phyloP scores from a whole-genome alignment of 1,140 invertebrate genomes.

The Chlorops oryzae region DNA sequence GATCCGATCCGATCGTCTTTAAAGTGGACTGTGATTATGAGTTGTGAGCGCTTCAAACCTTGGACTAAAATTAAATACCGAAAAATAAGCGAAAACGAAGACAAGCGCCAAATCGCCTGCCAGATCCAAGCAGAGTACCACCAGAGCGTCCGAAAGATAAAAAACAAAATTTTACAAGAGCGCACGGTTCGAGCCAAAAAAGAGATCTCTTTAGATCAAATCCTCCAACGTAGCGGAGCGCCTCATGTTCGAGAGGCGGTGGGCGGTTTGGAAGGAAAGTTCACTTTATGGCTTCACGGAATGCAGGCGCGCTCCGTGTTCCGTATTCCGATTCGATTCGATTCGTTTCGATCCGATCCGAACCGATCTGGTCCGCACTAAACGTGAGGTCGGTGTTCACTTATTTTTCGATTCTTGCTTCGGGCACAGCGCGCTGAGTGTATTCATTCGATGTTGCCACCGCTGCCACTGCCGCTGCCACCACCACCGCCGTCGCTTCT shows the following conservation, averaged over 20 bases:
- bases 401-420: no score
- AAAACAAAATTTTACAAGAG: constrained; percentile 4
- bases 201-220: constrained; percentile 8
- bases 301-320: no score
- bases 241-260: constrained; percentile 19
- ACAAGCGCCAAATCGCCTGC: constrained; percentile 30
- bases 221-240: constrained; percentile 11
- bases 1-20: not conserved
- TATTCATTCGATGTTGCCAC: no score
- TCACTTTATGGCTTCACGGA: no score
- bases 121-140: constrained; percentile 1
- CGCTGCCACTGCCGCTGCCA: no score
- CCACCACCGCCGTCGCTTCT: no score
- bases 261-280: no score
- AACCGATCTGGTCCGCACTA: no score
- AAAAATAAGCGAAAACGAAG: constrained; percentile 35
- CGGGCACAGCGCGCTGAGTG: no score
- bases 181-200: constrained; percentile 15
- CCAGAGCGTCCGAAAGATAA: not conserved
- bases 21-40: constrained; percentile 8
- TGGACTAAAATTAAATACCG: constrained; percentile 45
- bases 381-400: no score
- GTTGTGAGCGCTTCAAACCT: constrained; percentile 40
- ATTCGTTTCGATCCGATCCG: no score
- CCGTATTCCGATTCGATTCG: no score